Evolutionary conservation across 2,888 invertebrate genomes (phyloP), one percentile per base, ranked within the genome.

Genomic region (Gari tellinella): DNA sequence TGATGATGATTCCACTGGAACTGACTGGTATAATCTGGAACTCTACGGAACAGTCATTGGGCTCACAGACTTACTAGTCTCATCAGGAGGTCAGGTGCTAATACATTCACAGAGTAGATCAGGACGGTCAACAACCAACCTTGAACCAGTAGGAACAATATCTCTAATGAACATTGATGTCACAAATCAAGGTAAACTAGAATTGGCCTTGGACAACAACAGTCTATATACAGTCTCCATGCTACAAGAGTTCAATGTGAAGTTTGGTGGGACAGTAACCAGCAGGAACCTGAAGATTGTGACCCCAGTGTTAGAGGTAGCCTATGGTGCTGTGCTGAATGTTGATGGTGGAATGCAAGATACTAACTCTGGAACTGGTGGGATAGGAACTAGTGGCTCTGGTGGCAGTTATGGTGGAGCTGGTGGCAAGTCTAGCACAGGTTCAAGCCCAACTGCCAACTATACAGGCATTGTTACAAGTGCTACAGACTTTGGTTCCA

Each of bases 371-470:
- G 77, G 76, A 17, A 80, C 79, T 14, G 62, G 68, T 1, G 72
- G 64, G 21, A 76, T 63, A 52, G 81, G 78, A 19, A 12, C 19
- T 0, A 66, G 51, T 43, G 85, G 84, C 12, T 70, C 79, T 8
- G 87, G 86, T 23, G 87, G 80, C 1, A 83, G 80, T 52, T 62
- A 82, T 79, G 87, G 87, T 25, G 88, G 88, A 17, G 66, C 72
- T 19, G 87, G 87, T 43, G 87, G 87, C 8, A 12, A 19, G 0
- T 73, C 83, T 1, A 40, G 5, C 15, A 52, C 63, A 41, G 67
- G 65, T n/a, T 26, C 48, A 8, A 12, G 45, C 41, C 72, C 81
- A 14, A n/a, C 46, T 19, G 46, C 37, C 31, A 61, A 62, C 10
- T 76, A 68, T 49, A 65, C 67, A 37, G 85, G 81, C 4, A 53